phyloP scores from a whole-genome alignment of 2,888 invertebrate genomes.

The Parapristionchus giblindavisi region DNA sequence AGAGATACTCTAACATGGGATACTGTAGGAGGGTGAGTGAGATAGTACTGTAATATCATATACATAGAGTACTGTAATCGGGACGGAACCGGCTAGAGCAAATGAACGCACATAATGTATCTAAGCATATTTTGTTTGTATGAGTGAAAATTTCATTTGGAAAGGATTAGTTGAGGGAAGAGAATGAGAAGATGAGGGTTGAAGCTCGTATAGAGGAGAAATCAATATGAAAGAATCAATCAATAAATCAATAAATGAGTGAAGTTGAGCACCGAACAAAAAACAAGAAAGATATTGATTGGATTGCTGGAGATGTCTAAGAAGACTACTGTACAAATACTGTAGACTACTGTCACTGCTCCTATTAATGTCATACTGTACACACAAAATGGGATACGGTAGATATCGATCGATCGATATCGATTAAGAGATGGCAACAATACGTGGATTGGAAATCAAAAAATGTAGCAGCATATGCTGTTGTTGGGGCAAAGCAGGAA shows the following conservation, averaged over 20 bases:
- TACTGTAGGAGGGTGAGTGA: too few relatives aligned
- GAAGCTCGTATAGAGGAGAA: constrained; percentile 33
- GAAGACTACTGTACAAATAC: too few relatives aligned
- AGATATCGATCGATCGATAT: constrained; percentile 1
- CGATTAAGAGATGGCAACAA: constrained; percentile 45
- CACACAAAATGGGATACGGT: too few relatives aligned
- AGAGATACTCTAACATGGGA: too few relatives aligned
- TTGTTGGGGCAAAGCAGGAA: constrained; percentile 66
- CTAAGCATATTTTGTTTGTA: too few relatives aligned
- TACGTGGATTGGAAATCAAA: constrained; percentile 56
- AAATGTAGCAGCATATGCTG: constrained; percentile 65
- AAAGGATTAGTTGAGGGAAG: constrained; percentile 4
- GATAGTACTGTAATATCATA: too few relatives aligned
- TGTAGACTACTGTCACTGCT: too few relatives aligned
- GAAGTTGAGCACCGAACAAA: constrained; percentile 8
- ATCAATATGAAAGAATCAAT: constrained; percentile 13
- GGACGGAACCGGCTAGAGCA: too few relatives aligned
- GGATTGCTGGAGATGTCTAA: not conserved
- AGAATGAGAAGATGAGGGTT: constrained; percentile 16
- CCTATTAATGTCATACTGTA: too few relatives aligned
- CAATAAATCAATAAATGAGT: constrained; percentile 9
- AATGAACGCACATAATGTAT: too few relatives aligned
- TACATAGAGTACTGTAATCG: too few relatives aligned
- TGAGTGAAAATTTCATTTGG: constrained; percentile 18
- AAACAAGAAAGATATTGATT: constrained; percentile 20